These are phyloP conservation scores for Lacerta agilis DNA, from an alignment of 2,797 vertebrate species.

Conservation along the genomic window DNA sequence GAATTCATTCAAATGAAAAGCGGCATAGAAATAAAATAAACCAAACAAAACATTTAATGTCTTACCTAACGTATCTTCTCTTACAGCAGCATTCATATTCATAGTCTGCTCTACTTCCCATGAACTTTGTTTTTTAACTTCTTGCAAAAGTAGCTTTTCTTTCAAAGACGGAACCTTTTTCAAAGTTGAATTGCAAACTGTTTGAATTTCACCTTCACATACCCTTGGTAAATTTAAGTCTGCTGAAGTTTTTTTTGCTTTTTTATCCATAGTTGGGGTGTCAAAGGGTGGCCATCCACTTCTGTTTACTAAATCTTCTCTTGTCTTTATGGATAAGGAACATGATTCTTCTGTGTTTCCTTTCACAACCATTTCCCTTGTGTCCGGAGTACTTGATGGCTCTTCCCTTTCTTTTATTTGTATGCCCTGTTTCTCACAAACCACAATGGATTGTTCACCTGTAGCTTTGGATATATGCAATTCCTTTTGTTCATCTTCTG, in stretches of 20 bases:
- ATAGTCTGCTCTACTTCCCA: conserved; percentile 46
- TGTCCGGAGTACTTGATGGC: conserved; percentile 51
- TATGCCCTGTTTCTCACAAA: conserved; percentile 56
- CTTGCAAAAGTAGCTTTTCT: conserved; percentile 61
- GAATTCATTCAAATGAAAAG: too few relatives aligned
- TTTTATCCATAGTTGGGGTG: conserved; percentile 74
- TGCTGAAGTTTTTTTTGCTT: conserved; percentile 72
- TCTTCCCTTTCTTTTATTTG: conserved; percentile 66
- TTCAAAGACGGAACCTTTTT: conserved; percentile 65
- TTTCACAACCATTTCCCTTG: conserved; percentile 69
- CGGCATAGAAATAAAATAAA: too few relatives aligned
- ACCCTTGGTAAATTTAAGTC: conserved; percentile 67
- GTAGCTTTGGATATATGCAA: conserved; percentile 53
- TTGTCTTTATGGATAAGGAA: conserved; percentile 68
- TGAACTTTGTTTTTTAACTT: conserved; percentile 65
- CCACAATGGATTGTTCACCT: conserved; percentile 46
- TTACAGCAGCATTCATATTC: conserved; percentile 32
- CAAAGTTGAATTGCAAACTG: conserved; percentile 58
- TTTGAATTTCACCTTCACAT: conserved; percentile 72
- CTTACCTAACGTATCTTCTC: conserved; percentile 70
- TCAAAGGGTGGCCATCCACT: conserved; percentile 78
- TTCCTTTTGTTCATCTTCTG: conserved; percentile 41
- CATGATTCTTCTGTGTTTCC: conserved; percentile 69
- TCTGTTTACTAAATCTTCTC: conserved; percentile 71
- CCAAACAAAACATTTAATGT: background rate